Evolutionary conservation across 2,888 invertebrate species (phyloP).

Genomic region (Andrena praecox): DNA sequence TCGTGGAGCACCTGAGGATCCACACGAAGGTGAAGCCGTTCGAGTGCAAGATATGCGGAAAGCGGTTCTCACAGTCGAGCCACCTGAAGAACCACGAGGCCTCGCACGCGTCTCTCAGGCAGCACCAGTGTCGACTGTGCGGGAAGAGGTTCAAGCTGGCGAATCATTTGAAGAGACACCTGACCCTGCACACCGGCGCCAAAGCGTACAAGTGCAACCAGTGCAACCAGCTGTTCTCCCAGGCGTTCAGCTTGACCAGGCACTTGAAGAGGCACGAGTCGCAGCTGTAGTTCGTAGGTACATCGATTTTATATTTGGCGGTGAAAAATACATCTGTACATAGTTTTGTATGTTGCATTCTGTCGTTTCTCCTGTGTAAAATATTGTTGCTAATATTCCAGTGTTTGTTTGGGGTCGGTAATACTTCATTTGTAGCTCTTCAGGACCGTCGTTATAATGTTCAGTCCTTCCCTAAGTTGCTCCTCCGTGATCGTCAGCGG

Average conservation of each 20-base stretch:
- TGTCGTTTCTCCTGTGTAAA: neutral
- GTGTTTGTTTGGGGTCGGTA: neutral
- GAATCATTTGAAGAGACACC: slow-evolving; percentile 82
- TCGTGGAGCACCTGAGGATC: slow-evolving; percentile 81
- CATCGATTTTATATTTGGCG: neutral
- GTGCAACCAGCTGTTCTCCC: slow-evolving; percentile 85
- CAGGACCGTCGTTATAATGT: slow-evolving; percentile 86
- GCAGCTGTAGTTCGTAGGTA: slow-evolving; percentile 40
- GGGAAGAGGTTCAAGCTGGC: slow-evolving; percentile 82
- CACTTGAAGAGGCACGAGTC: slow-evolving; percentile 85
- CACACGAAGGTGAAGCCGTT: slow-evolving; percentile 83
- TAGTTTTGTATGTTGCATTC: neutral
- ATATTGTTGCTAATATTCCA: neutral
- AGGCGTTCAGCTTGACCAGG: slow-evolving; percentile 85
- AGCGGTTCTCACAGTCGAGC: slow-evolving; percentile 82
- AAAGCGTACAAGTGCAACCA: slow-evolving; percentile 83
- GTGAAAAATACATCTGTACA: slow-evolving; percentile 6
- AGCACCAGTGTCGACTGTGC: slow-evolving; percentile 81
- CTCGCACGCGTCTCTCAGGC: slow-evolving; percentile 77
- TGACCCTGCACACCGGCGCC: slow-evolving; percentile 78
- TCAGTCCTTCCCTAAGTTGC: slow-evolving; percentile 86
- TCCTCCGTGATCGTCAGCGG: slow-evolving; percentile 88
- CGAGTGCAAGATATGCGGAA: slow-evolving; percentile 79
- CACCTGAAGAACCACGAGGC: slow-evolving; percentile 82
- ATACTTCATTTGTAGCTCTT: slow-evolving; percentile 53